Evolutionary conservation across 2,113 vertebrate species (phyloP).

Genomic region (Psammodynastes pulverulentus): DNA sequence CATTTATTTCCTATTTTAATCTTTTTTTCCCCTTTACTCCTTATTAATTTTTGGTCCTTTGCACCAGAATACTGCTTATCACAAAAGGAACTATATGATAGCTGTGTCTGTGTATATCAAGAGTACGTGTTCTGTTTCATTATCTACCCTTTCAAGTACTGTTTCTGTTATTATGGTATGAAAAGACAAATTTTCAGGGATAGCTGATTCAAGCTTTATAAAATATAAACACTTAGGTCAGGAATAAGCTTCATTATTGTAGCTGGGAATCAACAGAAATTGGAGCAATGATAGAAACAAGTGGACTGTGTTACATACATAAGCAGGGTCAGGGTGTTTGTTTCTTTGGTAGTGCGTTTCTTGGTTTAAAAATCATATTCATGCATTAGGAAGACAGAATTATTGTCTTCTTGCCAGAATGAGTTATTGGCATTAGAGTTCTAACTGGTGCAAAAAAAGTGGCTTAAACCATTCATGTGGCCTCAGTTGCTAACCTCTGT

Average conservation of each 20-base stretch:
- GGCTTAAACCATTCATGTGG: not conserved
- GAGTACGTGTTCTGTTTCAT: slow-evolving; percentile 16
- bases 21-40: not conserved
- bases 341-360: not conserved
- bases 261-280: not conserved
- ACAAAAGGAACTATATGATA: not conserved
- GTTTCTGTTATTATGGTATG: not conserved
- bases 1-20: not conserved
- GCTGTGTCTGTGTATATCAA: not conserved
- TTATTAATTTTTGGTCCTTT: not conserved
- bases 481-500: not conserved
- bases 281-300: not conserved
- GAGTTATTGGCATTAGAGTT: not conserved
- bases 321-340: not conserved
- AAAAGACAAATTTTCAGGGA: not conserved
- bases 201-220: not conserved
- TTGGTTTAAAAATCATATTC: not conserved
- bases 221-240: not conserved
- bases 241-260: not conserved
- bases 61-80: not conserved
- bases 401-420: not conserved
- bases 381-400: not conserved
- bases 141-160: not conserved
- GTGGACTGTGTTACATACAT: not conserved
- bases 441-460: not conserved